Conservation (phyloP, 2,113 vertebrate genomes). For the Bagarius yarrelli region DNA sequence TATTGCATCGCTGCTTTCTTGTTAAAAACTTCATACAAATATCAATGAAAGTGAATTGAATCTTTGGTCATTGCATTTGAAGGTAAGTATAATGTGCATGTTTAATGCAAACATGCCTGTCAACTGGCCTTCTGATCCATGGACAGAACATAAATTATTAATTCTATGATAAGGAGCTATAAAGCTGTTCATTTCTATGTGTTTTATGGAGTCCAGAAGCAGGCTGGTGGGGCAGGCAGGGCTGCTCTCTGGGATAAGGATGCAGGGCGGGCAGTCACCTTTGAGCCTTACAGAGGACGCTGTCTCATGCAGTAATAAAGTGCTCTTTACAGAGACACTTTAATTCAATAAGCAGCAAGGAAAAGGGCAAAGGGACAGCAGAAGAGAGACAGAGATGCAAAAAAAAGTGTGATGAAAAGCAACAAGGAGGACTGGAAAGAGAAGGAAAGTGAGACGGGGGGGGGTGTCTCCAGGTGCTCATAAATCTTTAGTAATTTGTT, state of each 20-base stretch:
- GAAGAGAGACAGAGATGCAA: background rate
- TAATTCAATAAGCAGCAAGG: conserved; percentile 55
- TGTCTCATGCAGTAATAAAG: conserved; percentile 63
- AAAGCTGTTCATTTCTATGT: conserved; percentile 47
- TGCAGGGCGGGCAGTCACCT: conserved; percentile 41
- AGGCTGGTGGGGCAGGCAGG: conserved; percentile 44
- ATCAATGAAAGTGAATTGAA: too few relatives aligned
- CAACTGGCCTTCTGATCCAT: background rate
- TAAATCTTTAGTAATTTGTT: conserved; percentile 64
- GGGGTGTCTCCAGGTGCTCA: conserved; percentile 56
- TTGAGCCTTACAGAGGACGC: conserved; percentile 51
- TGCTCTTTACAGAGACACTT: conserved; percentile 59
- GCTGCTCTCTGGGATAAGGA: conserved; percentile 47
- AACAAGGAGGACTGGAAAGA: background rate
- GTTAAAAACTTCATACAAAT: too few relatives aligned
- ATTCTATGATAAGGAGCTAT: conserved; percentile 23
- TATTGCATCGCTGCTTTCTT: too few relatives aligned
- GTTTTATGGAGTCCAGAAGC: conserved; percentile 59
- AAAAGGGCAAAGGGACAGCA: background rate
- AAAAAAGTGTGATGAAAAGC: conserved; percentile 6
- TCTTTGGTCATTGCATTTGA: background rate
- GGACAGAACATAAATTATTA: background rate
- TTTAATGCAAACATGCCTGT: background rate
- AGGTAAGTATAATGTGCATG: background rate
- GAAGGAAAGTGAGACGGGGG: background rate